Evolutionary conservation across 2,888 invertebrate species (phyloP).

Genomic region (Microctonus aethiopoides): DNA sequence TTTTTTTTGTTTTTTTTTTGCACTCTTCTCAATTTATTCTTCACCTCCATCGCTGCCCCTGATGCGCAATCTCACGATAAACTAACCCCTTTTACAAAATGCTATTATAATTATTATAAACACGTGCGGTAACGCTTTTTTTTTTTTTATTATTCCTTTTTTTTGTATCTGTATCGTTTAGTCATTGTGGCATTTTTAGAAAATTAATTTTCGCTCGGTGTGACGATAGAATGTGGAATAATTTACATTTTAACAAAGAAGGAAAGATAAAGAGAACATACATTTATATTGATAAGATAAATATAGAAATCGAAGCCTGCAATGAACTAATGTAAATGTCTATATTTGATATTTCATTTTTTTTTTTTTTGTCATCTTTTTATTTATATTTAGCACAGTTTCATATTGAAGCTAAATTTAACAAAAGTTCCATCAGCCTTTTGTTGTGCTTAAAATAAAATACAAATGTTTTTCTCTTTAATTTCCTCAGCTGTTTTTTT

Average conservation of each 20-base stretch:
- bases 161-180: neutral
- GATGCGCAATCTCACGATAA: neutral
- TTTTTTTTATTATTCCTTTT: neutral
- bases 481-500: neutral
- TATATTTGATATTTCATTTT: too few species aligned
- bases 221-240: neutral
- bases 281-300: too few species aligned
- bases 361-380: too few species aligned
- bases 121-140: neutral
- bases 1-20: neutral
- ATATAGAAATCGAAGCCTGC: too few species aligned
- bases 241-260: too few species aligned
- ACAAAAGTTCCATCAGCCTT: neutral
- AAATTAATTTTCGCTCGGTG: neutral
- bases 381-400: too few species aligned
- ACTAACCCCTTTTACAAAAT: conserved; percentile 10
- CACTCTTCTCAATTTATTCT: neutral
- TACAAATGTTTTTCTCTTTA: too few species aligned
- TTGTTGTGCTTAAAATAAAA: neutral
- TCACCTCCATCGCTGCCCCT: neutral
- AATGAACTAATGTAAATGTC: too few species aligned
- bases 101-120: conserved; percentile 11
- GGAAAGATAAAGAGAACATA: too few species aligned
- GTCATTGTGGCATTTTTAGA: conserved; percentile 2
- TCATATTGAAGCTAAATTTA: too few species aligned